Evolutionary conservation across 2,888 invertebrate species (phyloP).

Genomic region (Ectobius pallidus): DNA sequence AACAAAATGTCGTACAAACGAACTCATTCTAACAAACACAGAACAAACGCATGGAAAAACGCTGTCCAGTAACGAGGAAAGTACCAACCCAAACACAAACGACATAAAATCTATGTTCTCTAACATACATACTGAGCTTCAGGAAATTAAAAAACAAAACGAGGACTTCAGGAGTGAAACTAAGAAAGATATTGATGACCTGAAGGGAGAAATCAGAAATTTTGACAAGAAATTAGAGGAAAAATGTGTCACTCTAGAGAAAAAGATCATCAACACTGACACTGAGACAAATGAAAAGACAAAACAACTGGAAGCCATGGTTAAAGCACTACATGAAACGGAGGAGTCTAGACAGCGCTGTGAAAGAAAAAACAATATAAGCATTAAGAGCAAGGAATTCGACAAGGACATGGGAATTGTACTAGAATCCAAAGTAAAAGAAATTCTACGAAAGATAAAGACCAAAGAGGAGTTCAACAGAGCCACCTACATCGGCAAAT

Average conservation of each 20-base stretch:
- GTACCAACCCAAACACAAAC: background rate
- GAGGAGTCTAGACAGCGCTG: background rate
- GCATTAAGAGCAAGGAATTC: background rate
- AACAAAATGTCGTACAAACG: too few species aligned
- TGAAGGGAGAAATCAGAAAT: background rate
- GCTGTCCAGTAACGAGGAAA: background rate
- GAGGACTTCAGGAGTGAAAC: conserved; percentile 5
- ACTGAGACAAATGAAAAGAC: background rate
- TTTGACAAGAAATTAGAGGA: conserved; percentile 5
- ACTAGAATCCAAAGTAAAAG: background rate
- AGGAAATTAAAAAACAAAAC: background rate
- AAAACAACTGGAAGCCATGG: background rate
- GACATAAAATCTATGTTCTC: background rate
- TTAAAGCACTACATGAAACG: background rate
- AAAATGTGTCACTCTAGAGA: background rate
- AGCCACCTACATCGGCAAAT: background rate
- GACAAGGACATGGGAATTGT: background rate
- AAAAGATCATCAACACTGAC: background rate
- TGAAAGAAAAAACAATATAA: background rate
- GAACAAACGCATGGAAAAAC: background rate
- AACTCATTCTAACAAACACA: too few species aligned
- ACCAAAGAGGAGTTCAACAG: background rate
- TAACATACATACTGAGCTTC: background rate
- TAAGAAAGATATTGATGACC: background rate
- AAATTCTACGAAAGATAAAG: background rate